Conservation (phyloP, 2,797 vertebrate genomes). For the Argentina silus region DNA sequence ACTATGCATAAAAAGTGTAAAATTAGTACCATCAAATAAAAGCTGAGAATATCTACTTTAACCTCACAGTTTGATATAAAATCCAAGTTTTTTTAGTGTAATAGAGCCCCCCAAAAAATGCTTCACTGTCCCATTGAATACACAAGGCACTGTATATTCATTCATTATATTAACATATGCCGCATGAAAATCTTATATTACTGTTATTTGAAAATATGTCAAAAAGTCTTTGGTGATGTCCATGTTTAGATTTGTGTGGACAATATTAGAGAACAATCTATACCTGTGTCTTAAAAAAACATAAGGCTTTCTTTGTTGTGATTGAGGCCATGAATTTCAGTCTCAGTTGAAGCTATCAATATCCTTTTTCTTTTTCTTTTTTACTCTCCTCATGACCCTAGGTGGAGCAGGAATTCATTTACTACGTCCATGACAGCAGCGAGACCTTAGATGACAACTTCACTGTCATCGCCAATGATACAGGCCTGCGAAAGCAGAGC, state of each 20-base stretch:
- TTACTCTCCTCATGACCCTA: conserved; percentile 46
- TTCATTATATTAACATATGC: too few species aligned
- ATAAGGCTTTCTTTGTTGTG: not conserved
- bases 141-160: too few species aligned
- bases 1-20: too few species aligned
- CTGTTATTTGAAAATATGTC: not conserved
- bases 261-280: not conserved
- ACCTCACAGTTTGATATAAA: too few species aligned
- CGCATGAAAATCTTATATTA: too few species aligned
- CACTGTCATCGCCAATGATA: conserved; percentile 84
- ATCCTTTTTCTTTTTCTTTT: not conserved
- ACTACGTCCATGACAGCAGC: conserved; percentile 88
- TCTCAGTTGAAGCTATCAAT: not conserved
- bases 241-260: not conserved
- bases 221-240: not conserved
- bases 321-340: not conserved
- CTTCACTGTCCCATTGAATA: too few species aligned
- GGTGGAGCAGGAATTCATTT: conserved; percentile 89
- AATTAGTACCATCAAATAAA: too few species aligned
- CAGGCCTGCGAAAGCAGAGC: conserved; percentile 85
- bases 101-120: too few species aligned
- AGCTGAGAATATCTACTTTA: too few species aligned
- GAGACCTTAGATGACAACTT: conserved; percentile 85
- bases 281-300: not conserved
- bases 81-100: too few species aligned